Evolutionary conservation across 2,113 vertebrate species (phyloP), one percentile per base, ranked within the genome.

Genomic region (Melanocharis versteri): DNA sequence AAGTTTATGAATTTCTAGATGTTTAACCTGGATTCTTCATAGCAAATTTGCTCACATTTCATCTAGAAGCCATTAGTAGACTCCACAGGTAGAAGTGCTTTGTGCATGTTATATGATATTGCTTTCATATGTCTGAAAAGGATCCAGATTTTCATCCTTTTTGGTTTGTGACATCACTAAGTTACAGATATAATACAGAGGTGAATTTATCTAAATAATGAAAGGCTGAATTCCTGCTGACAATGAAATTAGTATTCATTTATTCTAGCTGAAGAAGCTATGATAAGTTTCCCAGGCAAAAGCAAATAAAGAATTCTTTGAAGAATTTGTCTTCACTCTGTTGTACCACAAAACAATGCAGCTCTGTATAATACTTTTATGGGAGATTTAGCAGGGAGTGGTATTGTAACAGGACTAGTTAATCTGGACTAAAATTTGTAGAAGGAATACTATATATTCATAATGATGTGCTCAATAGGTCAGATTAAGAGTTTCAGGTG

Each of bases 1-100:
- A 97, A 90, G 31, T 97, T 96, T 97, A 97, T 97, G 71, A 89
- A 87, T 95, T 97, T 95, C 45, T 95, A 85, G 44, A 94, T 85
- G 96, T 96, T 96, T 97, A 97, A 95, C 77, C 65, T 84, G 92
- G 53, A 50, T 96, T 96, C 71, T 95, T 78, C 79, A 66, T 71
- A 87, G 28, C 64, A 26, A 82, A 82, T 95, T 96, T 92, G 65
- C 81, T 93, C 83, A 33, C 57, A 82, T 82, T 97, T 94, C 58
- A 71, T 89, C 83, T 77, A 84, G 91, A 95, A 95, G 24, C 75
- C 61, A 84, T 96, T 94, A 94, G 58, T 66, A 66, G 42, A 94
- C 75, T 64, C 81, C 65, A 84, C 91, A 94, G 88, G 92, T 89
- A 84, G 89, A 83, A 88, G 78, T 60, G 31, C 58, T 92, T 92